These are phyloP conservation scores for Sebastolobus alascanus DNA, from an alignment of 2,797 vertebrate genomes.

Conservation along the genomic window DNA sequence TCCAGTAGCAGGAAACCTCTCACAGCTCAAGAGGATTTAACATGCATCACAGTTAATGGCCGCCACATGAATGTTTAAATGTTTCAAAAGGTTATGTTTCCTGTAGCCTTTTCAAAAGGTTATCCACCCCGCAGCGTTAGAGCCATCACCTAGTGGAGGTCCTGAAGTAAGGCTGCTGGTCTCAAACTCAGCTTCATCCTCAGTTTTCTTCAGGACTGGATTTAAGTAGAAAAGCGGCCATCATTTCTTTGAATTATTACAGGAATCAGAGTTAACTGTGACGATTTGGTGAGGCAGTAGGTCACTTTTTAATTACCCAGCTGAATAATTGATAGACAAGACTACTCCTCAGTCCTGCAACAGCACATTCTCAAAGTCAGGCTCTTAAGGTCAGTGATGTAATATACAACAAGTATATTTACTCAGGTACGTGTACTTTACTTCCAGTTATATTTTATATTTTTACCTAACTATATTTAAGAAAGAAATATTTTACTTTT, in stretches of 20 bases:
- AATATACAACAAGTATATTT: background rate
- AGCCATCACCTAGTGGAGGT: conserved; percentile 54
- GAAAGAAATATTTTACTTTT: background rate
- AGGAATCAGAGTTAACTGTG: conserved; percentile 43
- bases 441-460: background rate
- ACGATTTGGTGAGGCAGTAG: conserved; percentile 27
- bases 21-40: conserved; percentile 65
- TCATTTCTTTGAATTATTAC: conserved; percentile 33
- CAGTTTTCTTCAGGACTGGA: conserved; percentile 42
- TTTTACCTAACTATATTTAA: background rate
- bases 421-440: background rate
- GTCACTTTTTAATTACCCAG: conserved; percentile 36
- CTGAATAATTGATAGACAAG: conserved; percentile 32
- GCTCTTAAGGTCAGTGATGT: background rate
- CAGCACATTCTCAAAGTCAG: conserved; percentile 17
- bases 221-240: conserved; percentile 31
- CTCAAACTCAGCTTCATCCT: conserved; percentile 20
- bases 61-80: conserved; percentile 73
- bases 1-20: conserved; percentile 45
- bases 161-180: conserved; percentile 43
- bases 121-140: conserved; percentile 56
- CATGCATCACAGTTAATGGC: conserved; percentile 72
- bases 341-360: conserved; percentile 9
- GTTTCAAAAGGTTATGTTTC: conserved; percentile 73
- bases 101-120: conserved; percentile 74